Evolutionary conservation across 2,797 vertebrate genomes (phyloP).

Genomic region (Etheostoma perlongum): DNA sequence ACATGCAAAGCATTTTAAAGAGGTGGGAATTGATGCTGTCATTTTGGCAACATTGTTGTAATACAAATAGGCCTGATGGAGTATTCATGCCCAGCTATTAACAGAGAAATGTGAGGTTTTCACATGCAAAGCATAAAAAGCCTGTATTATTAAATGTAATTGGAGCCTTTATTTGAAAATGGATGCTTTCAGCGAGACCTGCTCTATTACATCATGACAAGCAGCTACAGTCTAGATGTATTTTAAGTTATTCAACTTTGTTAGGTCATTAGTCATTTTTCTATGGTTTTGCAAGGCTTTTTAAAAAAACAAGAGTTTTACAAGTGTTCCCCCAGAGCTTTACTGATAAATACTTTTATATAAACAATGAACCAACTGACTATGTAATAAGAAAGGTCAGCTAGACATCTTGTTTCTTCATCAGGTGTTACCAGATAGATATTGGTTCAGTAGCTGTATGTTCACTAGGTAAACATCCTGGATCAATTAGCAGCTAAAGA

Average conservation of each 20-base stretch:
- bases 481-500: too few species aligned
- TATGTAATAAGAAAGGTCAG: neutral
- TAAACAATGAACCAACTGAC: neutral
- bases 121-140: constrained; percentile 16
- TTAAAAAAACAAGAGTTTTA: neutral
- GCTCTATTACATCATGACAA: neutral
- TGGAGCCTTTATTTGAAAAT: constrained; percentile 24
- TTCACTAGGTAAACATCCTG: too few species aligned
- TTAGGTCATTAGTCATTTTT: neutral
- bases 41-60: constrained; percentile 58
- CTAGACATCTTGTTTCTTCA: too few species aligned
- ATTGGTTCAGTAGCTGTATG: neutral
- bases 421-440: too few species aligned
- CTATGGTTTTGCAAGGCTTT: neutral
- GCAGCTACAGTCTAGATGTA: too few species aligned
- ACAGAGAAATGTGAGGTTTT: constrained; percentile 19
- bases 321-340: neutral
- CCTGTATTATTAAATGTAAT: constrained; percentile 16
- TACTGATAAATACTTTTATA: neutral
- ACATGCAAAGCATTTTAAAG: constrained; percentile 7
- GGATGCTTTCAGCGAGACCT: constrained; percentile 2
- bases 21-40: constrained; percentile 49
- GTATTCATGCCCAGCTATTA: constrained; percentile 48
- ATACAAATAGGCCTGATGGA: constrained; percentile 56
- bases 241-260: neutral